Base-by-base conservation (phyloP, 2,888 invertebrate species). In the Drosophila phalerata region DNA sequence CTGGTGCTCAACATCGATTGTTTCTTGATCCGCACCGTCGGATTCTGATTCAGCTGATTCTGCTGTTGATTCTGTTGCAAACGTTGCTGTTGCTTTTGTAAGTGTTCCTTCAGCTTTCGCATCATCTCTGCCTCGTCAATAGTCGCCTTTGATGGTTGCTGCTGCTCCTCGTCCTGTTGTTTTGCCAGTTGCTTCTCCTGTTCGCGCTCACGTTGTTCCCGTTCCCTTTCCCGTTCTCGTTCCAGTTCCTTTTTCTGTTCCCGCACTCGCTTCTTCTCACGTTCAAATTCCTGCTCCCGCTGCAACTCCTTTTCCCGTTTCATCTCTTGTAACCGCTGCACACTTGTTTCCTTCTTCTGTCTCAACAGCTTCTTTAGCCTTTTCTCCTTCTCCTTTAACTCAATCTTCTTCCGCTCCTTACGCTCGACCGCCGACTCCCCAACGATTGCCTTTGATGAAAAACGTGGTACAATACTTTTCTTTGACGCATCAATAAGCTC, bases 91-190 rank as follows among this genome's bases (percentile, higher is more conserved):
- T 73, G 65, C 52, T 77, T 81, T 22, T 65, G 62, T 8, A 81
- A 25, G 1, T 52, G 81, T 5, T 76, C 70, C 2, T 69, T 56
- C 10, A 84, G 64, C 22, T 73, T 75, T 11, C 74, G 74, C 30
- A 51, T 68, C 30, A 51, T 68, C 9, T 66, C 45, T 8, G 66
- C 64, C 25, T 77, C 79, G 11, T 79, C 79, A 22, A 78, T 62
- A 9, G 43, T 52, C 0, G 63, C 19, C n/a, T 69, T 67, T 1
- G 57, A 15, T 5, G 65, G 34, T 13, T 15, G 32, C 5, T 60
- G 45, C 5, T 17, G 40, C 19, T 32, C 11, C 11, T 53, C 37
- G 9, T 10, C 37, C 11, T 6, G 22, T 17, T 45, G 45, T 10
- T 45, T 40, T 48, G 17, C 34, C 8, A 17, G 47, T 19, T 32